Conservation (phyloP, 2,888 invertebrate species). For the Ophion slaviceki region DNA sequence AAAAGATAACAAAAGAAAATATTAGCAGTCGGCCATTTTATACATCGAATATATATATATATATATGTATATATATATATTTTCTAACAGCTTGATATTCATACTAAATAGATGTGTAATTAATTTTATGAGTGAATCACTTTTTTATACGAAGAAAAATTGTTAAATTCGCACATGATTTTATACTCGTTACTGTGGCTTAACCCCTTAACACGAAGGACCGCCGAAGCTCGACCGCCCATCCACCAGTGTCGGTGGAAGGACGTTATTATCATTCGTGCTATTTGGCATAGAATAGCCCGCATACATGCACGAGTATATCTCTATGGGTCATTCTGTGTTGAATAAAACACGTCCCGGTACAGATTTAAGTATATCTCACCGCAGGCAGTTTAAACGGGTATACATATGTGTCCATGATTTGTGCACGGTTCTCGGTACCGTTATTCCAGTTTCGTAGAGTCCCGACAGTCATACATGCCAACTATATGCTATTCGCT, state of each 20-base stretch:
- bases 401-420: neutral
- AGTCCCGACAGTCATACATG: slow-evolving; percentile 42
- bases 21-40: too few relatives aligned
- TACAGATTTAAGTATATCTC: neutral
- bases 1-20: too few relatives aligned
- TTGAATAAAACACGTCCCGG: neutral
- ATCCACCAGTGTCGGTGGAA: neutral
- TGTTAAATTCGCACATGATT: too few relatives aligned
- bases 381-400: neutral
- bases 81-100: too few relatives aligned
- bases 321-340: neutral
- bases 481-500: slow-evolving; percentile 42
- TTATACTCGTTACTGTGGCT: too few relatives aligned
- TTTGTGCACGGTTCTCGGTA: slow-evolving; percentile 53
- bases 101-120: too few relatives aligned
- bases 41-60: too few relatives aligned
- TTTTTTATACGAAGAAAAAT: too few relatives aligned
- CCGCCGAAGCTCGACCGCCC: too few relatives aligned
- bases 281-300: neutral
- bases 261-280: neutral
- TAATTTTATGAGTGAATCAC: too few relatives aligned
- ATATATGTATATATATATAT: too few relatives aligned
- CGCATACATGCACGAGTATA: neutral
- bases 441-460: slow-evolving; percentile 58
- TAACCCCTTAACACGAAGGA: too few relatives aligned